Percentiles rank a stretch among this genome's conserved stretches.
These are phyloP conservation scores for Agrochola circellaris DNA, from an alignment of 2,888 invertebrate genomes.

Conservation along the genomic window DNA sequence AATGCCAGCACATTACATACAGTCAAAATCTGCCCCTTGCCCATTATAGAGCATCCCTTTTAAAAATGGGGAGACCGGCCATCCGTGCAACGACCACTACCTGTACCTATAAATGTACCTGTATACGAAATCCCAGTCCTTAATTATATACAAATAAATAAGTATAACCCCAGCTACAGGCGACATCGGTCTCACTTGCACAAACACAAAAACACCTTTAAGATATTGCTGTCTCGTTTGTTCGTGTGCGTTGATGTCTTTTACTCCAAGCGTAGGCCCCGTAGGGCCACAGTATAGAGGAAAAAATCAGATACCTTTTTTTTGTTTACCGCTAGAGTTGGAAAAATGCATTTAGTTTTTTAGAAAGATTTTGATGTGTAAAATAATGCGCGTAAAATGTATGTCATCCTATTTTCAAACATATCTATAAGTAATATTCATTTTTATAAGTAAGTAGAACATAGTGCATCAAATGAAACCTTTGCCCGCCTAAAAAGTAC, in stretches of 20 bases:
- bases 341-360: conserved; percentile 1
- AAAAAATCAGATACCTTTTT: conserved; percentile 44
- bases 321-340: conserved; percentile 4
- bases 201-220: conserved; percentile 73
- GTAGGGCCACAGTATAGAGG: conserved; percentile 75
- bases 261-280: conserved; percentile 78
- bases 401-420: not conserved
- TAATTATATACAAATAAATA: conserved; percentile 83
- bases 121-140: conserved; percentile 85
- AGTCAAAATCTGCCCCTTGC: conserved; percentile 79
- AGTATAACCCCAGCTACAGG: conserved; percentile 82
- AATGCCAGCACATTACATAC: conserved; percentile 76
- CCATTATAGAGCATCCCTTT: conserved; percentile 82
- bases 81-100: conserved; percentile 86
- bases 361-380: not conserved
- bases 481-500: conserved; percentile 6
- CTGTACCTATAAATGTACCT: conserved; percentile 75
- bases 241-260: conserved; percentile 88
- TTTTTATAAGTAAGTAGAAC: not conserved
- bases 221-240: conserved; percentile 75
- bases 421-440: not conserved
- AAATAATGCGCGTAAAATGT: conserved; percentile 15
- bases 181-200: conserved; percentile 81
- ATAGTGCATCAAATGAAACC: not conserved
- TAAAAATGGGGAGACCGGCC: conserved; percentile 85